Conservation (phyloP, 2,797 vertebrate genomes). For the Tinamus major region DNA sequence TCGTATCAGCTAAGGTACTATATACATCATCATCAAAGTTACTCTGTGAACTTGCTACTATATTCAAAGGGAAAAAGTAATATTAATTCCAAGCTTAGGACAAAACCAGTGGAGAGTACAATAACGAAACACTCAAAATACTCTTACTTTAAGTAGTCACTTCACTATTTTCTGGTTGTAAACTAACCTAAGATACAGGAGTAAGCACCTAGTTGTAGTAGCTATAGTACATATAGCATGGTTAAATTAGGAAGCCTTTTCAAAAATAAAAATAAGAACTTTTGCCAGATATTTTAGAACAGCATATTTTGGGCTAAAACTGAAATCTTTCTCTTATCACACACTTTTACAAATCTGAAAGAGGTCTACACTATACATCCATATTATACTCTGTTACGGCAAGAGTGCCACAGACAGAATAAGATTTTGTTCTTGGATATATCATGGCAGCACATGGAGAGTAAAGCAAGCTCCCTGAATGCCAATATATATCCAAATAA, state of each 20-base stretch:
- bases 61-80: fast-evolving
- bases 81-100: background rate
- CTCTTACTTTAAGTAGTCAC: background rate
- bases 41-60: background rate
- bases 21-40: background rate
- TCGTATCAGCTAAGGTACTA: background rate
- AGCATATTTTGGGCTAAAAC: background rate
- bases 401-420: background rate
- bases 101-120: background rate
- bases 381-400: background rate
- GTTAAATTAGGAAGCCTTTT: background rate
- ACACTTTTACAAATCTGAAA: background rate
- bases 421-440: background rate
- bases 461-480: background rate
- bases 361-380: background rate
- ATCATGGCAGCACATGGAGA: background rate
- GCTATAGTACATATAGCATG: background rate
- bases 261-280: background rate
- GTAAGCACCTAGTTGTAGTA: background rate
- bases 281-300: background rate
- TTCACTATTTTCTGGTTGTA: background rate
- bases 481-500: background rate
- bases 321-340: background rate
- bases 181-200: background rate
- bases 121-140: background rate